Evolutionary conservation across 2,797 vertebrate genomes (phyloP), one percentile per base, ranked within the genome.

Genomic region (Ataeniobius toweri): DNA sequence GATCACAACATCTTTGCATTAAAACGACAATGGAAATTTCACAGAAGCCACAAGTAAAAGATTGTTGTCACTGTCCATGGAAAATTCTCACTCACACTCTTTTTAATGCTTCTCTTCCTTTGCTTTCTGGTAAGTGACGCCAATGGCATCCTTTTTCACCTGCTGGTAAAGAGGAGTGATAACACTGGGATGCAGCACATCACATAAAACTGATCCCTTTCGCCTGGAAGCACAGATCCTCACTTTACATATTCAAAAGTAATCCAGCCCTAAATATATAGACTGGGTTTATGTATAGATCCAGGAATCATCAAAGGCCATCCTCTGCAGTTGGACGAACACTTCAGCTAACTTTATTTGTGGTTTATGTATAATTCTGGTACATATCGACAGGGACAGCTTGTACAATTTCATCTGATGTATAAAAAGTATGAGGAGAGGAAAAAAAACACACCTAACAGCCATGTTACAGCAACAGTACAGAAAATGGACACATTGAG

Each of bases 271-370:
- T 93, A 93, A 95, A 96, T 92, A 96, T 93, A 96, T 95, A 94
- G 95, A 94, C 95, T 95, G 90, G 92, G 95, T 96, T 97, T 96
- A 97, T 96, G 94, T 96, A 95, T 95, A 95, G 95, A 94, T 95
- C 94, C 91, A 93, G 88, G 91, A 95, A 93, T 95, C 96, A 96
- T 96, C 96, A 97, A 96, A 95, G 94, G 95, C 94, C 95, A 96
- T 96, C 94, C 94, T 94, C 93, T 92, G 93, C 93, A 94, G 96
- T 95, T 95, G 88, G 91, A 95, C 95, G 96, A 96, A 97, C 95
- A 96, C 94, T 97, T 96, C 95, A 94, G 92, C 92, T 96, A 94
- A 96, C 97, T 96, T 96, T 97, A 97, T 96, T 96, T 95, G 95
- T 86, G 93, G 94, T 97, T 96, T 94, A 95, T 97, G 5, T 24